Conservation (phyloP, 2,797 vertebrate species). For the Florisuga fusca region DNA sequence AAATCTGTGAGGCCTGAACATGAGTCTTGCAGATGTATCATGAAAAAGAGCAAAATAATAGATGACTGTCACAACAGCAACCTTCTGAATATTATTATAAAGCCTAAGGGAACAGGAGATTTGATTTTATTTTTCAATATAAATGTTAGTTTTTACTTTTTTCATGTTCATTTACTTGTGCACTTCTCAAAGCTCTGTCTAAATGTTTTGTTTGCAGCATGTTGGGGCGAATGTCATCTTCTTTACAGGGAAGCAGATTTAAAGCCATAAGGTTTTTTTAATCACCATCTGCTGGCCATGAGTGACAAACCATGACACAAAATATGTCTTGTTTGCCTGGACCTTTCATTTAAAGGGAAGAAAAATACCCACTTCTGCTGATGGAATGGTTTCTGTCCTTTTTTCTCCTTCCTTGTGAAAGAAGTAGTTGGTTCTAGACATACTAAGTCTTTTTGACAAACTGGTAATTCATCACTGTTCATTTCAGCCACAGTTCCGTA, state of each 20-base stretch:
- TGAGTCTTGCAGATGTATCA: not conserved
- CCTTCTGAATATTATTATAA: not conserved
- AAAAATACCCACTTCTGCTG: not conserved
- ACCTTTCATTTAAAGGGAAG: not conserved
- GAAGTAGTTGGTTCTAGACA: not conserved
- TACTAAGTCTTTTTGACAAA: not conserved
- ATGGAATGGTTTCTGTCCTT: not conserved
- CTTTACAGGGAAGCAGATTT: not conserved
- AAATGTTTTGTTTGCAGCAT: not conserved
- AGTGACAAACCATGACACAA: slow-evolving; percentile 27
- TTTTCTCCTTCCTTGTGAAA: not conserved
- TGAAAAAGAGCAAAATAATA: not conserved
- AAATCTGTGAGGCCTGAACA: not conserved
- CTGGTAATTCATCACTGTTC: not conserved
- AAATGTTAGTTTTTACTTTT: not conserved
- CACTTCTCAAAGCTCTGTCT: not conserved
- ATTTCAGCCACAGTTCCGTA: not conserved
- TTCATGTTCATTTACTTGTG: not conserved
- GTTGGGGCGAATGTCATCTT: rapidly evolving
- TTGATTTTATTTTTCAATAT: too few relatives aligned
- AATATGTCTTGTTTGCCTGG: not conserved
- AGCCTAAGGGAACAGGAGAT: not conserved
- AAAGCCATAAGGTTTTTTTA: slow-evolving; percentile 4
- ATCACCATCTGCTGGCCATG: slow-evolving; percentile 3
- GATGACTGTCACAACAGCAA: not conserved